phyloP scores from a whole-genome alignment of 2,113 vertebrate species.

The Microtus pennsylvanicus region DNA sequence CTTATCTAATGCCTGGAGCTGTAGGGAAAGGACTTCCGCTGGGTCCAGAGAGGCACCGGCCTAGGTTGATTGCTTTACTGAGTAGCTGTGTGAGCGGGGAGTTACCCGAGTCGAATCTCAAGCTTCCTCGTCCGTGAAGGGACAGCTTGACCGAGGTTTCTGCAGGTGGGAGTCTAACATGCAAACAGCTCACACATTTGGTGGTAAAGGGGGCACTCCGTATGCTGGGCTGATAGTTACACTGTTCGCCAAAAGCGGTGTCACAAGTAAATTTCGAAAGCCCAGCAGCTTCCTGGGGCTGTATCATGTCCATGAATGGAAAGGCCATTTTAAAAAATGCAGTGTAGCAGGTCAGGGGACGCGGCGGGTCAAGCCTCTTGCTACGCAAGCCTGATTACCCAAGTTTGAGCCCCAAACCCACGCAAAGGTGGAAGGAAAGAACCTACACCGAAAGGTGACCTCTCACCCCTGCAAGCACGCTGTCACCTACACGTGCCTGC shows the following conservation, averaged over 20 bases:
- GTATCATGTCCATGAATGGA: neutral
- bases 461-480: neutral
- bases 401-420: neutral
- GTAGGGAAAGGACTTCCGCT: neutral
- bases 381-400: too few species aligned
- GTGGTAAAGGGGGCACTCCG: fast-evolving
- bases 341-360: too few species aligned
- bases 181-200: neutral
- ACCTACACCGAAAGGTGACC: neutral
- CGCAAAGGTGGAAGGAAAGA: neutral
- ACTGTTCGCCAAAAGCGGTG: neutral
- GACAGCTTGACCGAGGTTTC: neutral
- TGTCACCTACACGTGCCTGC: too few species aligned
- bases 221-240: too few species aligned
- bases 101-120: neutral
- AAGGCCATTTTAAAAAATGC: neutral
- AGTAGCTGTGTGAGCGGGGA: neutral
- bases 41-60: too few species aligned
- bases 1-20: fast-evolving
- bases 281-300: neutral
- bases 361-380: neutral
- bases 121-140: neutral
- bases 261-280: neutral
- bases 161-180: neutral
- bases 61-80: neutral